phyloP scores from a whole-genome alignment of 2,113 vertebrate genomes.

The Prionailurus bengalensis region DNA sequence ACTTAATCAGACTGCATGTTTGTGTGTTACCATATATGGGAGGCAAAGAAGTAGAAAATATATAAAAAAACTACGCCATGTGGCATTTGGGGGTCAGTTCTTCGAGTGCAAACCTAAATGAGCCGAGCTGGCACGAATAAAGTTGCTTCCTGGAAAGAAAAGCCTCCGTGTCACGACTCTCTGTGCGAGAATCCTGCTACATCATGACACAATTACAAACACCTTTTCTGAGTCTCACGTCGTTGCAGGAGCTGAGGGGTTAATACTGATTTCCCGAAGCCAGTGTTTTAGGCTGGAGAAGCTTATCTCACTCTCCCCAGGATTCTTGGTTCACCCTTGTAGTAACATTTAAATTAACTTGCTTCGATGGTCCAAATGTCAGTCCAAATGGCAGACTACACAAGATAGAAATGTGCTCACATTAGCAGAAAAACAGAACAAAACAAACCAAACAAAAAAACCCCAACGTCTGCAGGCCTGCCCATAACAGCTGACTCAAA shows the following conservation, averaged over 20 bases:
- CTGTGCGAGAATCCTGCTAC: too few relatives aligned
- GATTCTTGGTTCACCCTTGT: slow-evolving; percentile 40
- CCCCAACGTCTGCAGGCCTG: background rate
- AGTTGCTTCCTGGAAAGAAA: too few relatives aligned
- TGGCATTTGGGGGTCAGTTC: too few relatives aligned
- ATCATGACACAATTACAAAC: background rate
- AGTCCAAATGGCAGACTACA: background rate
- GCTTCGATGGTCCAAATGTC: slow-evolving; percentile 13
- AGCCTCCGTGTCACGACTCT: too few relatives aligned
- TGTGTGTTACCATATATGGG: too few relatives aligned
- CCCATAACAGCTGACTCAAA: background rate
- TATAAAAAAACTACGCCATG: too few relatives aligned
- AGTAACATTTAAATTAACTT: slow-evolving; percentile 61
- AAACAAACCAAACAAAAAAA: too few relatives aligned
- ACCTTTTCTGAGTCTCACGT: background rate
- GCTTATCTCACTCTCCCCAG: slow-evolving; percentile 46
- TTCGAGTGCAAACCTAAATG: too few relatives aligned
- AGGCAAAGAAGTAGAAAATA: too few relatives aligned
- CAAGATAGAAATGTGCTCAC: slow-evolving; percentile 40
- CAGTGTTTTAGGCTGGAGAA: background rate
- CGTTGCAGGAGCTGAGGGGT: slow-evolving; percentile 5
- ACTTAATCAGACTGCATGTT: too few relatives aligned
- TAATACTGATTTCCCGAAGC: slow-evolving; percentile 46
- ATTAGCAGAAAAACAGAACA: slow-evolving; percentile 25
- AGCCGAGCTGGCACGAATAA: too few relatives aligned